phyloP scores from a whole-genome alignment of 2,113 vertebrate species.

The Glareola pratincola region DNA sequence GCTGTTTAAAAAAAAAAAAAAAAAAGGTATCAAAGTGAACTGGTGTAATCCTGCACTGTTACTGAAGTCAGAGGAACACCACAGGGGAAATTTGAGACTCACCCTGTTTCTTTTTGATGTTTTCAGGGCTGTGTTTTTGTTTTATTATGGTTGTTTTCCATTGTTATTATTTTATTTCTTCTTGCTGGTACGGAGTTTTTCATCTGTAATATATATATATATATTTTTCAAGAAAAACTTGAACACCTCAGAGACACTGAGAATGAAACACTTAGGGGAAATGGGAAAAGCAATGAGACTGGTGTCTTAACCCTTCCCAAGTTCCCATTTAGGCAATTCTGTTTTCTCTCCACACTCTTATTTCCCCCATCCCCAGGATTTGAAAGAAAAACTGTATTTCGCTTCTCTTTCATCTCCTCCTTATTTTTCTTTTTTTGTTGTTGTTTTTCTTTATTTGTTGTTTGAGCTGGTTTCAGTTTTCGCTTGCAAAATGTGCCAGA shows the following conservation, averaged over 20 bases:
- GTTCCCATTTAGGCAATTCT: constrained; percentile 33
- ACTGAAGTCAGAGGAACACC: constrained; percentile 62
- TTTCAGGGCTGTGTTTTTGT: constrained; percentile 51
- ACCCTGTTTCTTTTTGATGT: constrained; percentile 40
- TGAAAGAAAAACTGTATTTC: constrained; percentile 21
- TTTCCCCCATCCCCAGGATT: not conserved
- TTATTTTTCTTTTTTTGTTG: not conserved
- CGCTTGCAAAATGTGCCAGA: constrained; percentile 85
- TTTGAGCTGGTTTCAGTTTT: constrained; percentile 70
- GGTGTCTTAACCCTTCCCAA: constrained; percentile 69
- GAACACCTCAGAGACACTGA: constrained; percentile 59
- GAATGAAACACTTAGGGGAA: not conserved
- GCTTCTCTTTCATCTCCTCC: not conserved
- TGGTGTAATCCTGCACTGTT: constrained; percentile 79
- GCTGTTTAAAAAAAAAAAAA: not conserved
- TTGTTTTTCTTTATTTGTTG: not conserved
- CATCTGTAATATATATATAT: constrained; percentile 29
- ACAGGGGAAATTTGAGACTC: constrained; percentile 49
- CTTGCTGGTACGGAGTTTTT: constrained; percentile 62
- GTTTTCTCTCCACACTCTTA: not conserved
- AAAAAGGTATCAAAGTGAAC: not conserved
- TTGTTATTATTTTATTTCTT: constrained; percentile 44
- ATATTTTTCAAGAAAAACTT: constrained; percentile 26
- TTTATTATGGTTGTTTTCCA: constrained; percentile 16
- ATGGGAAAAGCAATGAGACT: not conserved